Conservation (phyloP, 37 sponge, comb jelly and placozoan genomes). For the Mnemiopsis leidyi region DNA sequence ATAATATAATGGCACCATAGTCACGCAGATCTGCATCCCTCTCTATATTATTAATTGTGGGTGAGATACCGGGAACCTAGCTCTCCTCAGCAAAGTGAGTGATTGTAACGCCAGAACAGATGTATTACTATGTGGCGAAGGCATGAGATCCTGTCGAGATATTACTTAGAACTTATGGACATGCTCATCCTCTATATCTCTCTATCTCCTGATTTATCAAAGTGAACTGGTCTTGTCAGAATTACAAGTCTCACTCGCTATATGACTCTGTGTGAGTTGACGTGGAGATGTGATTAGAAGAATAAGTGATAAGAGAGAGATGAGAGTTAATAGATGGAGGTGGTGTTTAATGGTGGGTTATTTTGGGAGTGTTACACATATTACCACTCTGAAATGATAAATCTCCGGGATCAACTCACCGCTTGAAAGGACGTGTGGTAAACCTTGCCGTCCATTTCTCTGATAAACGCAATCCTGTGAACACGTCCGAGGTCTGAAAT, state of each 20-base stretch:
- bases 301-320: not conserved
- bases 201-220: no score
- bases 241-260: no score
- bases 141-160: not conserved
- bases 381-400: no score
- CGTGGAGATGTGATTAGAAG: not conserved
- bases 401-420: conserved; percentile 48
- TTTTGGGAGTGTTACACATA: not conserved
- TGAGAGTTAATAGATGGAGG: not conserved
- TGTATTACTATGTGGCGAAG: not conserved
- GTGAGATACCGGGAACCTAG: no score
- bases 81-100: no score
- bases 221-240: no score
- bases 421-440: not conserved
- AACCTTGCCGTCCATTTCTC: conserved; percentile 27
- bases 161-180: not conserved
- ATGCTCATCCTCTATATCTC: no score
- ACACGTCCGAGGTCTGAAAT: conserved; percentile 42
- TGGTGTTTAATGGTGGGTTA: not conserved
- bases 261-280: no score
- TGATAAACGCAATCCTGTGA: conserved; percentile 31
- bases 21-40: no score
- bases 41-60: no score
- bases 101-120: not conserved
- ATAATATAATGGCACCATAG: no score